Conservation (phyloP, 2,113 vertebrate genomes). For the Natator depressus region DNA sequence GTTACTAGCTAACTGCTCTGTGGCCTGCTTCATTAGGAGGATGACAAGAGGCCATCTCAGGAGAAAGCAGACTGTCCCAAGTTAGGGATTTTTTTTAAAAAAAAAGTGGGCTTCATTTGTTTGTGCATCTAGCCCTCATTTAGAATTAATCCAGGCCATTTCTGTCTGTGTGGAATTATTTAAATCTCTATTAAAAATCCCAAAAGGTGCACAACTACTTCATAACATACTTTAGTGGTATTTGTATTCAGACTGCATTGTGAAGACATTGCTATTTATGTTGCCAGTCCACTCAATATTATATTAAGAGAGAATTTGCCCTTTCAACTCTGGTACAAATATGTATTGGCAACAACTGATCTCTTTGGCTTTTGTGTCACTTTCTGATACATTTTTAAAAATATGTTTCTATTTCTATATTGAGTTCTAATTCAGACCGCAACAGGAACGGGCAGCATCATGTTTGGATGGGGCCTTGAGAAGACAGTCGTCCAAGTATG, state of each 20-base stretch:
- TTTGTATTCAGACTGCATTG: not conserved
- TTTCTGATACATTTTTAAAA: not conserved
- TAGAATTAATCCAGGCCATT: not conserved
- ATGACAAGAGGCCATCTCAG: not conserved
- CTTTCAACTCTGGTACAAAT: not conserved
- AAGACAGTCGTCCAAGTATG: too few species aligned
- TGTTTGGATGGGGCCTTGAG: too few species aligned
- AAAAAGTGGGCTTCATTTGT: not conserved
- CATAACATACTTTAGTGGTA: not conserved
- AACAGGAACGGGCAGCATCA: not conserved
- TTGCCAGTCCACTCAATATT: not conserved
- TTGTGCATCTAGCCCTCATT: not conserved
- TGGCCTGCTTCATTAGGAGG: not conserved
- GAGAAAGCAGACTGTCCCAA: not conserved
- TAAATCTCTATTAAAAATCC: not conserved
- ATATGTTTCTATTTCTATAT: too few species aligned
- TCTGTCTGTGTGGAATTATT: not conserved
- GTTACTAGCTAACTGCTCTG: not conserved
- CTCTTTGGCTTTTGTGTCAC: not conserved
- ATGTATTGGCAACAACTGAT: accelerated
- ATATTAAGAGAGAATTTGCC: not conserved
- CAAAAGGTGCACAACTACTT: not conserved
- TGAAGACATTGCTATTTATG: not conserved
- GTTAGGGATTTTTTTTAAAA: not conserved
- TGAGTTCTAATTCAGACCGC: not conserved